Base-by-base conservation (phyloP, 2,888 invertebrate genomes). In the Aradus depressus region DNA sequence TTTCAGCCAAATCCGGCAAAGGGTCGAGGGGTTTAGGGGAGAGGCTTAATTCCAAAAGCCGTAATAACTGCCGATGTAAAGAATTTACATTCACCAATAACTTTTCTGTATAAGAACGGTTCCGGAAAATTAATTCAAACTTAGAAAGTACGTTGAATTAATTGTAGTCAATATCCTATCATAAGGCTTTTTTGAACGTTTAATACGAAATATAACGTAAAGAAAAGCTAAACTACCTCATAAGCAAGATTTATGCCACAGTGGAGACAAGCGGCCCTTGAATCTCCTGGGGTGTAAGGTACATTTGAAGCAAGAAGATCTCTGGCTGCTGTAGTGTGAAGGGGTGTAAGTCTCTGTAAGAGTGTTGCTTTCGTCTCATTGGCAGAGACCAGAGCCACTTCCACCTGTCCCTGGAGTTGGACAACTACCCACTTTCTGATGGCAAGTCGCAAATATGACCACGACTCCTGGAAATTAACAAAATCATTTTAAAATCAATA, bases 391-490 rank as follows among this genome's bases (percentile, higher is more conserved):
- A 75, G 62, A 10, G 73, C 75, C 1, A 75, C 67, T 64, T 75
- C 75, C 0, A 70, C 70, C 58, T 72, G 72, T 19, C 65, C 63
- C 1, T 71, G 72, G 16, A 78, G 63, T 61, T 76, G 74, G 52
- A 74, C 72, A 23, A 72, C 66, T 3, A 75, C 72, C 71, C 76
- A 75, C 62, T 77, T 76, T 32, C 75, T 68, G 50, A 77, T 69
- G 0, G 78, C 77, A 52, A 70, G 66, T 31, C 75, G 66, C 45
- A 78, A 65, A 61, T 75, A 76, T 50, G 68, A 73, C 76, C 77
- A 78, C 2, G 76, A 75, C 62, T 77, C 76, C 58, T 68, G 60
- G 3, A 43, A 43, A 45, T n/a, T 16, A 42, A 26, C 23, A 42
- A 35, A 34, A 21, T 23, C 3, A 44, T 42, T 42, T 0, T 26